Conservation (phyloP, 2,113 vertebrate species). For the Speoplatyrhinus poulsoni region DNA sequence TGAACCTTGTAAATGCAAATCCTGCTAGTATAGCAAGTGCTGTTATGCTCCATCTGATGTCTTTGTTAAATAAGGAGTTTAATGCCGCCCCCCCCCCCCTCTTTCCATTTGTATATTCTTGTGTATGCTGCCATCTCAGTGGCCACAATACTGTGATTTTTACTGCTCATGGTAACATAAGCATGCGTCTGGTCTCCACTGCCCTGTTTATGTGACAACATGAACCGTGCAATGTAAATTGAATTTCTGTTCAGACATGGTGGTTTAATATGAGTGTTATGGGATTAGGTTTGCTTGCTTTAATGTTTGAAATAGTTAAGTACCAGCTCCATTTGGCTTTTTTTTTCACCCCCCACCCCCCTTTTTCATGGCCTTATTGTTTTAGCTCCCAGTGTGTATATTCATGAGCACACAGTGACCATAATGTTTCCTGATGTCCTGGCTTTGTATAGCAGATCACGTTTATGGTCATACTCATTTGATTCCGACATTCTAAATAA, state of each 20-base stretch:
- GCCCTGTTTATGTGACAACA: conserved; percentile 25
- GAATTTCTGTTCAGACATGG: conserved; percentile 13
- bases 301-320: conserved; percentile 7
- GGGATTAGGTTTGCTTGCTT: conserved; percentile 21
- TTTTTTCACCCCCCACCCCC: neutral
- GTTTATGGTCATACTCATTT: neutral
- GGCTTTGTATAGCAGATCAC: neutral
- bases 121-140: conserved; percentile 5
- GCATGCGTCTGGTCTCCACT: conserved; percentile 28
- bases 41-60: conserved; percentile 25
- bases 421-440: neutral
- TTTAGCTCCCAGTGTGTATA: no score
- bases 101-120: conserved; percentile 7
- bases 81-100: conserved; percentile 1
- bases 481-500: neutral
- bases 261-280: neutral
- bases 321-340: neutral
- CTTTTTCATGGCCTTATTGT: no score
- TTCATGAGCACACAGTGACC: no score
- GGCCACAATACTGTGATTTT: conserved; percentile 42
- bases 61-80: no score
- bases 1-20: neutral
- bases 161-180: conserved; percentile 12
- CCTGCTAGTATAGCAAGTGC: conserved; percentile 1
- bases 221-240: neutral